Conservation (phyloP, 2,888 invertebrate species). For the Melanostoma mellinum region DNA sequence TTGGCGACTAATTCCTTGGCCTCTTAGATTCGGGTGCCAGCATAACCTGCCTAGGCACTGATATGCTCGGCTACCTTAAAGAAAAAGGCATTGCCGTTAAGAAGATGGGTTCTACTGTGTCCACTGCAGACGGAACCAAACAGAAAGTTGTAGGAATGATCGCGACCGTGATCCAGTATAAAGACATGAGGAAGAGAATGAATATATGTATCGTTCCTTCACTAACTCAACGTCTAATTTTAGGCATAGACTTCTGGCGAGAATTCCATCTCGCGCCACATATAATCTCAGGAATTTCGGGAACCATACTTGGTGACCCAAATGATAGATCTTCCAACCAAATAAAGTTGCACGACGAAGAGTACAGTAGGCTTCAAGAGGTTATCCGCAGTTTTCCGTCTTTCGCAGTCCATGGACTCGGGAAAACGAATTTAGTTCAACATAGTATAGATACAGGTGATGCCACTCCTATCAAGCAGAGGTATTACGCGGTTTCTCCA, state of each 20-base stretch:
- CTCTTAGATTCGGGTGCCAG: too few species aligned
- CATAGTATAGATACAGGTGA: constrained; percentile 76
- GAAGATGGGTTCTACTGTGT: neutral
- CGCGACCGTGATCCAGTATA: too few species aligned
- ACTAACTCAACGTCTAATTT: neutral
- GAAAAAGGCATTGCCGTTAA: neutral
- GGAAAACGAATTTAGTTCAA: constrained; percentile 48
- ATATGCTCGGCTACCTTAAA: neutral
- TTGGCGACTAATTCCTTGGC: too few species aligned
- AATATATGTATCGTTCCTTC: neutral
- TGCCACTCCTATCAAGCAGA: constrained; percentile 30
- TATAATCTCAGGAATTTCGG: too few species aligned
- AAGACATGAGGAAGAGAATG: too few species aligned
- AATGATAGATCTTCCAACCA: too few species aligned
- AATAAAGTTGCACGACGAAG: too few species aligned
- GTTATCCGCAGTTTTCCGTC: constrained; percentile 25
- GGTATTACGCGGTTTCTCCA: too few species aligned
- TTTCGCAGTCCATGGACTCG: constrained; percentile 47
- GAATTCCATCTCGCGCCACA: too few species aligned
- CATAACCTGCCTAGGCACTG: too few species aligned
- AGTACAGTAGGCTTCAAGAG: too few species aligned
- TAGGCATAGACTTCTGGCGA: neutral
- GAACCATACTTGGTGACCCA: too few species aligned
- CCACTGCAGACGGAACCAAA: neutral
- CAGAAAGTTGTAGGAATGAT: neutral